Evolutionary conservation across 2,888 invertebrate genomes (phyloP).

Genomic region (Orchesella flavescens): DNA sequence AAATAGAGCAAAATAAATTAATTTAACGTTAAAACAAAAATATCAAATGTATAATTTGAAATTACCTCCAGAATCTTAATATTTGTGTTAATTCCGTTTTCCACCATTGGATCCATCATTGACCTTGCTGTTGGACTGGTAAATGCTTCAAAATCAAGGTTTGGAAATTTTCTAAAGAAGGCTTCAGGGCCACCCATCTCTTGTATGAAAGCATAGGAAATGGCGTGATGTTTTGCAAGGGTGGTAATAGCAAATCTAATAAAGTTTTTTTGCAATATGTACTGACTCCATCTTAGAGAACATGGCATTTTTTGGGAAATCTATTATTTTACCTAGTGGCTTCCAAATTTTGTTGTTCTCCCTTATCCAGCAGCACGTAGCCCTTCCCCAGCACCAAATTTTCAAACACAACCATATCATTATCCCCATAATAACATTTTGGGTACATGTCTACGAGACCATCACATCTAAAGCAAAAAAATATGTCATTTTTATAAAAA

Average conservation of each 20-base stretch:
- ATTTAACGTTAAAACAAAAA: too few relatives aligned
- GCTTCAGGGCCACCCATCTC: conserved; percentile 29
- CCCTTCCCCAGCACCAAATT: conserved; percentile 44
- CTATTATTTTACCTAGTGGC: conserved; percentile 30
- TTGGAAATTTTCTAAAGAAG: conserved; percentile 38
- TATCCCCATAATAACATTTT: conserved; percentile 59
- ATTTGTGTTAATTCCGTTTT: conserved; percentile 1
- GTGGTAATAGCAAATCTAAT: conserved; percentile 41
- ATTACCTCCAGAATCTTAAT: conserved; percentile 54
- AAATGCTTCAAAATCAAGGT: conserved; percentile 10
- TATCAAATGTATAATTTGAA: too few relatives aligned
- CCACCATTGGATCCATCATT: conserved; percentile 22
- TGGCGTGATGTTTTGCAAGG: conserved; percentile 56
- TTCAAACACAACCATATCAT: conserved; percentile 54
- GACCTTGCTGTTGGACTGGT: not conserved
- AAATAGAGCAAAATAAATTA: too few relatives aligned
- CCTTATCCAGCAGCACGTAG: conserved; percentile 42
- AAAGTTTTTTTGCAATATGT: too few relatives aligned
- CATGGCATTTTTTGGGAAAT: not conserved
- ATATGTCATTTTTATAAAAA: not conserved
- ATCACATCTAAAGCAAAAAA: conserved; percentile 2
- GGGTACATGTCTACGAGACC: conserved; percentile 47
- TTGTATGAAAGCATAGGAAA: conserved; percentile 25
- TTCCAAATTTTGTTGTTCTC: conserved; percentile 42
- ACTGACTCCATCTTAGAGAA: too few relatives aligned